phyloP scores from a whole-genome alignment of 2,797 vertebrate species.

The Labeo calbasu region DNA sequence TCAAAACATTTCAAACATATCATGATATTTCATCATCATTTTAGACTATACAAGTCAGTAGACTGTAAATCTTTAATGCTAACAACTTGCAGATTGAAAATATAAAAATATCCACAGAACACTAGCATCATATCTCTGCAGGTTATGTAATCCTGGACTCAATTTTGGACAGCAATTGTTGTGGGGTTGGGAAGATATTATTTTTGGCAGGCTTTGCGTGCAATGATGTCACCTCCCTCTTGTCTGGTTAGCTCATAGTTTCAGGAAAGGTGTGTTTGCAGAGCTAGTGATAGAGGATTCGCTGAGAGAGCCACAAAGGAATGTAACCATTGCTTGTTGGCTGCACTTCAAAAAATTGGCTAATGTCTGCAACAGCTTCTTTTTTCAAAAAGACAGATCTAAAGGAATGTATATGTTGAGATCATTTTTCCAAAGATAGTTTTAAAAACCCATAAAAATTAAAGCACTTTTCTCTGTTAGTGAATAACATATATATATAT shows the following conservation, averaged over 20 bases:
- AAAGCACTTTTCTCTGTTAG: neutral
- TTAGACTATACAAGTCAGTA: neutral
- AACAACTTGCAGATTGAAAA: conserved; percentile 27
- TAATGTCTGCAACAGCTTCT: conserved; percentile 10
- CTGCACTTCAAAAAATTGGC: neutral
- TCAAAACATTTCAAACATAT: conserved; percentile 13
- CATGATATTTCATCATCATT: conserved; percentile 12
- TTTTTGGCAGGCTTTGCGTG: conserved; percentile 35
- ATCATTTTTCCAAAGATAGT: neutral
- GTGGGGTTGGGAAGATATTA: conserved; percentile 34
- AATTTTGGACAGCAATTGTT: conserved; percentile 50
- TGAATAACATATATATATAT: no score
- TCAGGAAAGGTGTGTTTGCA: conserved; percentile 60
- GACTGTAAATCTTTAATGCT: conserved; percentile 15
- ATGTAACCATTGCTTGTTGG: conserved; percentile 9
- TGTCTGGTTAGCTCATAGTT: conserved; percentile 56
- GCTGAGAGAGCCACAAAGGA: conserved; percentile 13
- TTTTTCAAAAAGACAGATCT: neutral
- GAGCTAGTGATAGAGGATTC: conserved; percentile 36
- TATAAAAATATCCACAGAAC: conserved; percentile 31
- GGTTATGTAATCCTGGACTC: conserved; percentile 45
- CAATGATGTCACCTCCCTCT: conserved; percentile 54
- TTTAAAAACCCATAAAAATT: neutral
- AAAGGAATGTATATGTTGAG: neutral
- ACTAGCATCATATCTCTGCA: conserved; percentile 19